Base-by-base conservation (phyloP, 2,888 invertebrate genomes). In the Kuschelorhynchus macadamiae region DNA sequence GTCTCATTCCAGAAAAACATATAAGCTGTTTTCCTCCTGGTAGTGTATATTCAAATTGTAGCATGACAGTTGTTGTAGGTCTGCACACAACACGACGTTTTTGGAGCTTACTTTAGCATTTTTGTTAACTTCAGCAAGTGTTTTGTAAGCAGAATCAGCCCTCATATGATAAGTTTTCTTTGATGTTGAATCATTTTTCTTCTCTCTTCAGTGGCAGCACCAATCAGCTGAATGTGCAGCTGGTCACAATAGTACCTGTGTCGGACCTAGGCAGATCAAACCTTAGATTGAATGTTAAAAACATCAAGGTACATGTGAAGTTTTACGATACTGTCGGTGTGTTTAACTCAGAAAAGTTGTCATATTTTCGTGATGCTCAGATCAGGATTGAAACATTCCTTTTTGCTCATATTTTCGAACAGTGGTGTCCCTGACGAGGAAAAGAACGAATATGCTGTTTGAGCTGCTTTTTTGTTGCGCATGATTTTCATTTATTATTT, bases 381-480 rank as follows among this genome's bases (percentile, higher is more conserved):
- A 3, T 36, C 36, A 11, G 36, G 36, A 36, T 36, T n/a, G n/a
- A 36, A 3, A 36, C 36, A 36, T 7, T 36, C 36, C 36, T 36
- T 36, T 36, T 36, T 36, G 36, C 36, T 36, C 36, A 36, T 36
- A 7, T 36, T 36, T n/a, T n/a, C n/a, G n/a, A n/a, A n/a, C n/a
- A n/a, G n/a, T n/a, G n/a, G n/a, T n/a, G n/a, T n/a, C n/a, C 36
- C 11, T 36, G n/a, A n/a, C n/a, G n/a, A n/a, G 36, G 36, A 36
- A 36, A 36, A 36, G 36, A 36, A 36, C 5, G 11, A 36, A 36
- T 36, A 36, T 36, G 36, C 5, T 36, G 36, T 36, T 36, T 36
- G 36, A 36, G 3, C 36, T 36, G 36, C 12, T 36, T 11, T 11
- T 11, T 36, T 36, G 36, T 36, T 36, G 3, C 11, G 36, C 11